A percentile compares a stretch with the other conserved stretches of the same genome.
phyloP scores from a whole-genome alignment of 1,140 invertebrate species.

The Meloidogyne hapla region DNA sequence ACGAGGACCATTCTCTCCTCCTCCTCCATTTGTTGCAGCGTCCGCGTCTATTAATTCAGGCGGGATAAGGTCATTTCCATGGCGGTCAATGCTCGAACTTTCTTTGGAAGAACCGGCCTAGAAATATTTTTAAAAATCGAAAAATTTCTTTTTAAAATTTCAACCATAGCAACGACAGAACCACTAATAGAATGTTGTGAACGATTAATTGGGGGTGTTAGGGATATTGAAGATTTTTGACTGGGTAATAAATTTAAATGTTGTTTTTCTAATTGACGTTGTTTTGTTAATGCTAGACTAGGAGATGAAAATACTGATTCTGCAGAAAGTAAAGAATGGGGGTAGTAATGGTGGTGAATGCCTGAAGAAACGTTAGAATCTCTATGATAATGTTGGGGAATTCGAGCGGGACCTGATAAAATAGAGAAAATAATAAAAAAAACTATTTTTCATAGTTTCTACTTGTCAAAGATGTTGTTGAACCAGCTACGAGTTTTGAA shows the following conservation, averaged over 20 bases:
- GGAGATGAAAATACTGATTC: conserved; percentile 21
- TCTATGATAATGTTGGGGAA: not conserved
- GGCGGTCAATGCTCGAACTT: conserved; percentile 25
- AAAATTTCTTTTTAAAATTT: not conserved
- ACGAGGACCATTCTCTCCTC: not conserved
- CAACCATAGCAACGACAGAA: not conserved
- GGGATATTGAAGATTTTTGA: conserved; percentile 26
- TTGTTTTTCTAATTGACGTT: conserved; percentile 15
- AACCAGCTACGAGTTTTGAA: not conserved
- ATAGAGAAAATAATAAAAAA: not conserved
- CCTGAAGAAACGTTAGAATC: not conserved
- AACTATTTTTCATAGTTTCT: no score
- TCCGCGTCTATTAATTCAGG: conserved; percentile 23
- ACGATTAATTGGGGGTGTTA: conserved; percentile 30
- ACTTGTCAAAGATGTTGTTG: conserved; percentile 13
- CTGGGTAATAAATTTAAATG: conserved; percentile 8
- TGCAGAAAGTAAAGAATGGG: conserved; percentile 5
- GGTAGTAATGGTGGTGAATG: not conserved
- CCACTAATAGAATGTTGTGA: conserved; percentile 10
- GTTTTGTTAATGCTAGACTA: conserved; percentile 9
- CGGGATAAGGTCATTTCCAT: conserved; percentile 25
- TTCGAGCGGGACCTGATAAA: not conserved
- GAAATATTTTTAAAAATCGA: not conserved
- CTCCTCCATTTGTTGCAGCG: not conserved
- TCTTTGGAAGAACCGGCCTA: conserved; percentile 17